phyloP scores from a whole-genome alignment of 1,140 invertebrate genomes.

The Glossosoma conforme region DNA sequence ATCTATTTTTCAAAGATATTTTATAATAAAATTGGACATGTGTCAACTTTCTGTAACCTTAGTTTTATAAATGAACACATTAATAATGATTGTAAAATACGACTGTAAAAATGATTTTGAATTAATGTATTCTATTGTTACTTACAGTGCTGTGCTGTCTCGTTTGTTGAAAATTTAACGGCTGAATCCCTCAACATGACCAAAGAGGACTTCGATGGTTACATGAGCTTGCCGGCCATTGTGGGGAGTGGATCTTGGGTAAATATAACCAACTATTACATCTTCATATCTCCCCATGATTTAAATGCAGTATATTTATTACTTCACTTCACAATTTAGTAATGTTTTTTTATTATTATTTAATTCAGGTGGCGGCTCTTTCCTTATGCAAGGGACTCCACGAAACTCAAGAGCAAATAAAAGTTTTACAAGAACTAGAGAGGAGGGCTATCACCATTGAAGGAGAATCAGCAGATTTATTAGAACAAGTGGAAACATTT shows the following conservation, averaged over 20 bases:
- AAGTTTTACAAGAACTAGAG: slow-evolving; percentile 50
- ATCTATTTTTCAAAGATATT: too few relatives aligned
- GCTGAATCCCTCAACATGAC: slow-evolving; percentile 91
- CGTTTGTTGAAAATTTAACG: slow-evolving; percentile 95
- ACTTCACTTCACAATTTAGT: too few relatives aligned
- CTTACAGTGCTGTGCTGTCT: slow-evolving; percentile 90
- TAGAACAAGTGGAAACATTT: slow-evolving; percentile 61
- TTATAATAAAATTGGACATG: too few relatives aligned
- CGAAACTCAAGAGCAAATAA: slow-evolving; percentile 41
- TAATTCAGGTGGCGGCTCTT: slow-evolving; percentile 40
- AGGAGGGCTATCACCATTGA: slow-evolving; percentile 56
- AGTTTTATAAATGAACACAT: not conserved
- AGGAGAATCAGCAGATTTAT: slow-evolving; percentile 54
- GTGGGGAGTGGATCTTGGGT: slow-evolving; percentile 69
- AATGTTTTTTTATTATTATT: too few relatives aligned
- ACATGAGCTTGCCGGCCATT: slow-evolving; percentile 64
- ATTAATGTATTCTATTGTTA: slow-evolving; percentile 26
- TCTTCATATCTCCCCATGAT: too few relatives aligned
- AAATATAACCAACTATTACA: slow-evolving; percentile 44
- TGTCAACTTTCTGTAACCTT: too few relatives aligned
- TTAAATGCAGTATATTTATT: too few relatives aligned
- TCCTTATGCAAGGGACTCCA: slow-evolving; percentile 43
- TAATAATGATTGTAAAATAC: not conserved
- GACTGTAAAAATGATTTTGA: slow-evolving; percentile 8
- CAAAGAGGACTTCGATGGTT: slow-evolving; percentile 87